Percentiles rank a stretch among this genome's conserved stretches.
Evolutionary conservation across 2,888 invertebrate species (phyloP).

Genomic region (Onthophagus sagittarius): DNA sequence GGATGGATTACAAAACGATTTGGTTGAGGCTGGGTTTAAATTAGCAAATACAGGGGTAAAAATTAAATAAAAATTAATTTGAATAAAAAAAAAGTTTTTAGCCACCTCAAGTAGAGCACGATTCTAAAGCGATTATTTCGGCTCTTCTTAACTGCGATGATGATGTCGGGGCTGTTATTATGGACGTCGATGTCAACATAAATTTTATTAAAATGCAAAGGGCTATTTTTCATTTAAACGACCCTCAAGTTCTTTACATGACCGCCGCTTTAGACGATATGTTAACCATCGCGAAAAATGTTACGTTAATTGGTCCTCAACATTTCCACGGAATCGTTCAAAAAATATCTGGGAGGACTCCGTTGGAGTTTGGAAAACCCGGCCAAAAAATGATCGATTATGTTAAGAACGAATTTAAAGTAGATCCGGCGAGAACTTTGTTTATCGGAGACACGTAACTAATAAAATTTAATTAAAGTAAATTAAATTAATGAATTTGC

Average conservation of each 20-base stretch:
- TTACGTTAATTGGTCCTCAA: conserved; percentile 49
- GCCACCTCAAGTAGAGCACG: neutral
- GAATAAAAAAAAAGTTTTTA: neutral
- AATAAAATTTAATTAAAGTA: neutral
- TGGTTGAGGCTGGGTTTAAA: conserved; percentile 50
- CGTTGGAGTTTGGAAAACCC: conserved; percentile 53
- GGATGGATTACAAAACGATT: conserved; percentile 41
- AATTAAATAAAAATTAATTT: neutral
- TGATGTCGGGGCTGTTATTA: conserved; percentile 57
- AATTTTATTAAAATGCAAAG: conserved; percentile 53
- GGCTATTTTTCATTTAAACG: conserved; percentile 49
- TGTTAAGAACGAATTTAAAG: conserved; percentile 55
- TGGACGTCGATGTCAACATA: conserved; percentile 53
- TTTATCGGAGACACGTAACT: conserved; percentile 80
- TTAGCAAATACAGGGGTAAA: conserved; percentile 47
- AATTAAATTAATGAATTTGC: neutral
- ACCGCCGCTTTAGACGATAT: conserved; percentile 51
- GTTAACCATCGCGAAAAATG: conserved; percentile 44
- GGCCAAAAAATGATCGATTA: conserved; percentile 48
- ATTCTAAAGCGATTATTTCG: neutral
- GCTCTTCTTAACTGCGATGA: conserved; percentile 34
- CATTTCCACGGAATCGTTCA: conserved; percentile 48
- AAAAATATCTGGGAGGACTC: conserved; percentile 45
- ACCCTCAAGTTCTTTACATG: conserved; percentile 53
- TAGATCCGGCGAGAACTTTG: conserved; percentile 61